phyloP scores from a whole-genome alignment of 2,797 vertebrate species.

The Hybognathus amarus region DNA sequence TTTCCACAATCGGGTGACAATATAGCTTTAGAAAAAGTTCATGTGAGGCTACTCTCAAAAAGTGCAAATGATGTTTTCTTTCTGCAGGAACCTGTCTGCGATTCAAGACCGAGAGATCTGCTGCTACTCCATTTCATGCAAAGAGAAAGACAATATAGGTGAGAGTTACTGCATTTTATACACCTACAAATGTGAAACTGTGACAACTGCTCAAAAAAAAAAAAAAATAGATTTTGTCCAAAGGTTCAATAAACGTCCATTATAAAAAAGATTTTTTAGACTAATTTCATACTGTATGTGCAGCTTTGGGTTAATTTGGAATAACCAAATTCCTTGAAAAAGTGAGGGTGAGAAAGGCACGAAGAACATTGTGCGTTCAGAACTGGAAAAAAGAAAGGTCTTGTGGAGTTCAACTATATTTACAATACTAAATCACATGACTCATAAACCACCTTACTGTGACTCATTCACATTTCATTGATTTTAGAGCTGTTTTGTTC shows the following conservation, averaged over 20 bases:
- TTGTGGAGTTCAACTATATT: neutral
- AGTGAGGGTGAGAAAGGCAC: neutral
- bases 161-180: conserved; percentile 58
- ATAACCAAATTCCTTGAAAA: neutral
- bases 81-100: conserved; percentile 83
- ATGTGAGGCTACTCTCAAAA: neutral
- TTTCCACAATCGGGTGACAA: neutral
- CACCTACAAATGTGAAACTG: neutral
- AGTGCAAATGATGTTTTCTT: neutral
- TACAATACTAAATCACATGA: neutral
- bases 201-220: neutral
- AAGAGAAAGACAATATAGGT: conserved; percentile 94
- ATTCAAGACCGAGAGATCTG: conserved; percentile 88
- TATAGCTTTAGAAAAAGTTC: neutral
- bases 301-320: neutral
- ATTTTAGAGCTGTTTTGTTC: neutral
- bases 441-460: neutral
- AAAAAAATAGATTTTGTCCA: neutral
- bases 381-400: neutral
- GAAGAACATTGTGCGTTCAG: neutral
- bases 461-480: neutral
- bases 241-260: neutral
- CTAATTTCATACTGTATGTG: neutral
- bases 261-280: neutral
- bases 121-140: conserved; percentile 97